phyloP scores from a whole-genome alignment of 2,888 invertebrate species.

The Liopterus haemorrhoidalis region DNA sequence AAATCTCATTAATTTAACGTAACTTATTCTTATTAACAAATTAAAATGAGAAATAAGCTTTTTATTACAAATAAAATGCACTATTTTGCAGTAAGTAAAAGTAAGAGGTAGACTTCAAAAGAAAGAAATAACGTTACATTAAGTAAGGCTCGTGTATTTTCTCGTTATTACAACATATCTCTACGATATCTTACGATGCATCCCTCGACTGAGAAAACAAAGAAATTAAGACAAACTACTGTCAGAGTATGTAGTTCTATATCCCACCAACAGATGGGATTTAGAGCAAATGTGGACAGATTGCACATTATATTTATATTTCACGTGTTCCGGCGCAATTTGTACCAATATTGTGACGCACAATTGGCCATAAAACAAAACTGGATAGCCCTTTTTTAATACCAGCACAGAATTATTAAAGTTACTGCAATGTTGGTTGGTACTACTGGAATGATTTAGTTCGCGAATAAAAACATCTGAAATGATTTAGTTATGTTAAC shows the following conservation, averaged over 20 bases:
- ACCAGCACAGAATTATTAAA: constrained; percentile 23
- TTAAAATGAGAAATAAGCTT: too few species aligned
- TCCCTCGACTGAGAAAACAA: too few species aligned
- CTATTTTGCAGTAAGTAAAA: too few species aligned
- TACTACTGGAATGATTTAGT: constrained; percentile 19
- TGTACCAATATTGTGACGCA: constrained; percentile 42
- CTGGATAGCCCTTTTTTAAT: constrained; percentile 20
- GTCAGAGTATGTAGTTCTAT: constrained; percentile 14
- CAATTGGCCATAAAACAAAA: constrained; percentile 40
- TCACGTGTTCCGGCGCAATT: constrained; percentile 41
- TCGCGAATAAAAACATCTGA: constrained; percentile 14
- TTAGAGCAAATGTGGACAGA: constrained; percentile 41
- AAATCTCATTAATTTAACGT: too few species aligned
- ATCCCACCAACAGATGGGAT: constrained; percentile 37
- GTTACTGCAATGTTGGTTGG: too few species aligned
- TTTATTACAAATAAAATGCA: too few species aligned
- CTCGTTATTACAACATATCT: neutral
- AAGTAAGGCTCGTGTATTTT: neutral
- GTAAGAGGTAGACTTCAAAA: neutral
- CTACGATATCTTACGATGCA: neutral
- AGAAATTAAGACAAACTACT: constrained; percentile 29
- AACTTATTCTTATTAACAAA: too few species aligned
- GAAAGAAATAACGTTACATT: neutral
- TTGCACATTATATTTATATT: constrained; percentile 43
- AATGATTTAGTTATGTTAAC: too few species aligned